phyloP scores from a whole-genome alignment of 92 coral and sea anemone species.

The Pocillopora meandrina region DNA sequence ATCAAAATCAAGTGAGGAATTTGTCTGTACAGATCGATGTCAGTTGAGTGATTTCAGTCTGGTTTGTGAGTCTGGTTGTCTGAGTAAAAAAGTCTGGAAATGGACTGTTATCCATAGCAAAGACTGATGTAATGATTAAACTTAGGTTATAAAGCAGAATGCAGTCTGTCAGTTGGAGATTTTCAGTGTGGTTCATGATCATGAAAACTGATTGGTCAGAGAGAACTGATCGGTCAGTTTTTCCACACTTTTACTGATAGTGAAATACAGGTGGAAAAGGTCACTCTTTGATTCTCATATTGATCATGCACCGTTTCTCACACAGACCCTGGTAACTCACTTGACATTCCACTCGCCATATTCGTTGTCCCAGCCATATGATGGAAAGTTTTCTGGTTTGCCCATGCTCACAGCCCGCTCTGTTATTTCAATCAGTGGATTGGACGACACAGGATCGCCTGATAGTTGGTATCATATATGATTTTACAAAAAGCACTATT shows the following conservation, averaged over 20 bases:
- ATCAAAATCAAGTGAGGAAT: too few relatives aligned
- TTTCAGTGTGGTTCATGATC: too few relatives aligned
- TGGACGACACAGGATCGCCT: conserved; percentile 58
- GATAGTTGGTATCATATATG: conserved; percentile 22
- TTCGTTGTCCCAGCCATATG: conserved; percentile 85
- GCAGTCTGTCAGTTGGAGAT: too few relatives aligned
- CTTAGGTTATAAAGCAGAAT: too few relatives aligned
- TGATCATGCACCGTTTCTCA: conserved; percentile 15
- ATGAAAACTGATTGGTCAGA: too few relatives aligned
- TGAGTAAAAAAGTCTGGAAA: too few relatives aligned
- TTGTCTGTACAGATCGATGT: too few relatives aligned
- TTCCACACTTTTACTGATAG: background rate
- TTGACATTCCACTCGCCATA: conserved; percentile 71
- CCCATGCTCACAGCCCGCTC: conserved; percentile 61
- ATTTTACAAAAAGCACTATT: conserved; percentile 21
- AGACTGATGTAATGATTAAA: too few relatives aligned
- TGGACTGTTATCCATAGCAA: too few relatives aligned
- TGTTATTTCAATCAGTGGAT: conserved; percentile 54
- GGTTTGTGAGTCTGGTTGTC: too few relatives aligned
- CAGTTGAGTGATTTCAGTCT: too few relatives aligned
- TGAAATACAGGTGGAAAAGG: background rate
- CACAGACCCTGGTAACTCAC: conserved; percentile 42
- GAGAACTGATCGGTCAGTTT: background rate
- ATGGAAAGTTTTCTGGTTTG: conserved; percentile 77
- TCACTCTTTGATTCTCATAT: background rate